Conservation (phyloP, 1,140 invertebrate genomes). For the Lysiphlebus fabarum region DNA sequence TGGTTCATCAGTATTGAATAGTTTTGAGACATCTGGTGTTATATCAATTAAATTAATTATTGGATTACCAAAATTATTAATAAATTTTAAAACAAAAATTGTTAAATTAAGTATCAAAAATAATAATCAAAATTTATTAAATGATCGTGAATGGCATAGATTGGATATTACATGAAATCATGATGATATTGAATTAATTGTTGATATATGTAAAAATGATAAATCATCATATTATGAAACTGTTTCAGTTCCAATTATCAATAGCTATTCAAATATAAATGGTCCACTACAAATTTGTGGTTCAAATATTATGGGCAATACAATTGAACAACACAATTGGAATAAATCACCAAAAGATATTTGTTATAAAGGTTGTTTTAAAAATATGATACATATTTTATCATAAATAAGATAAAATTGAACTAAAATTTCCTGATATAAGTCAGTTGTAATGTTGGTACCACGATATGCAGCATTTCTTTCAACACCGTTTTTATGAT, state of each 20-base stretch:
- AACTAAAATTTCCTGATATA: too few relatives aligned
- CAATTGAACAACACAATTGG: constrained; percentile 81
- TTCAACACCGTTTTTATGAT: too few relatives aligned
- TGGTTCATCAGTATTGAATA: constrained; percentile 82
- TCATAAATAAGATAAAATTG: too few relatives aligned
- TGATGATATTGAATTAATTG: constrained; percentile 85
- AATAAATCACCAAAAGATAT: constrained; percentile 81
- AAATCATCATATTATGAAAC: constrained; percentile 83
- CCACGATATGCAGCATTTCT: too few relatives aligned
- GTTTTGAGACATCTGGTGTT: constrained; percentile 87
- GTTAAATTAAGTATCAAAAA: constrained; percentile 82
- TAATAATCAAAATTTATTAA: constrained; percentile 67
- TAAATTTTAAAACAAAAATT: constrained; percentile 94
- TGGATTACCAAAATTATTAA: constrained; percentile 83
- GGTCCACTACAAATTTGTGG: constrained; percentile 92
- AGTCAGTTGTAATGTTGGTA: too few relatives aligned
- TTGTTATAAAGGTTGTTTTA: constrained; percentile 92
- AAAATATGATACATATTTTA: too few relatives aligned
- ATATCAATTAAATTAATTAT: constrained; percentile 88
- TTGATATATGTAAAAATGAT: constrained; percentile 90
- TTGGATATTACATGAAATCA: constrained; percentile 94
- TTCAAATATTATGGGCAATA: constrained; percentile 79
- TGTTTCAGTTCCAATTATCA: constrained; percentile 87
- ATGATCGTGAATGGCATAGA: constrained; percentile 94
- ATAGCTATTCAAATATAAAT: constrained; percentile 86